Evolutionary conservation across 2,113 vertebrate genomes (phyloP), one percentile per base, ranked within the genome.

Genomic region (Penelope pileata): DNA sequence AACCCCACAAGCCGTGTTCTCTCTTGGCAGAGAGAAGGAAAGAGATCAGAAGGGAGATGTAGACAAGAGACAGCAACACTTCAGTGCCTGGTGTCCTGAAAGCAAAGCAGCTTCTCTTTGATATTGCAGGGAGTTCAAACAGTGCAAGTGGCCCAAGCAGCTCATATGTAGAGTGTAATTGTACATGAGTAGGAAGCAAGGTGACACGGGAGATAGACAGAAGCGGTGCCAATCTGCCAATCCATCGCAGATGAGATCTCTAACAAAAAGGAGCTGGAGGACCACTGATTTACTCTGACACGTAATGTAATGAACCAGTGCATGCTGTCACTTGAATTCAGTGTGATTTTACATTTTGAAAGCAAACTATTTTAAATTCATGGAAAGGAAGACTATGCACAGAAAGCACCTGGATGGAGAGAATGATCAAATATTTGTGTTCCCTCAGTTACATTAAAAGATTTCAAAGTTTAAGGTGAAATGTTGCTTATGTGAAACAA

Each of bases 271-370:
- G 68, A 93, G 42, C 79, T 81, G 76, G 27, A 22, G 12, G 23
- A 84, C 51, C 88, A 79, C 69, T 90, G 96, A 96, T 97, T 92
- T 91, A 84, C 40, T 91, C 90, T 96, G 94, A 95, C 93, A 96
- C 17, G 4, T 56, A 75, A 96, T 72, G 88, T 96, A 95, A 96
- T 90, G 94, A 96, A 96, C 68, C 90, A 30, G 56, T 9, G 83
- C 93, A 86, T 9, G 69, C 96, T 97, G 95, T 86, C 91, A 86
- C 86, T 72, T 78, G 85, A 93, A 90, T 88, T 86, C 90, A 45
- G 36, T 15, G 64, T 48, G 93, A 72, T 96, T 95, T 97, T 90
- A 93, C 47, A 27, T 94, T 97, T 95, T 97, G 88, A 77, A 81
- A 91, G 68, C 43, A 74, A 91, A 88, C 85, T 84, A 29, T 88